phyloP scores from a whole-genome alignment of 2,113 vertebrate species.

The Silurus asotus region DNA sequence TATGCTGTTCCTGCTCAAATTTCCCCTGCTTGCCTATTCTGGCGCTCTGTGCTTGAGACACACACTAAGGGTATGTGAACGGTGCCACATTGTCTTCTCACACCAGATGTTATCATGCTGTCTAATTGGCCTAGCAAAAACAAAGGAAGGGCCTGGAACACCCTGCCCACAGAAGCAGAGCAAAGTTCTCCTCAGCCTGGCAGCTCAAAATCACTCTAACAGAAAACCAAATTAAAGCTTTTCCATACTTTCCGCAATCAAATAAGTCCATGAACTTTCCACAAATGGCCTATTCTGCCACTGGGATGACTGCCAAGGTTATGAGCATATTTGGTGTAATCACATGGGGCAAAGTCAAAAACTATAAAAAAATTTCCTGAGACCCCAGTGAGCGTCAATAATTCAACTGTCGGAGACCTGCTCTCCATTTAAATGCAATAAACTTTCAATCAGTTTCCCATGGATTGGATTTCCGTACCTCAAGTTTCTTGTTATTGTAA shows the following conservation, averaged over 20 bases:
- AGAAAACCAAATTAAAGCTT: not conserved
- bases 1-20: conserved; percentile 66
- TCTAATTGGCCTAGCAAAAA: conserved; percentile 75
- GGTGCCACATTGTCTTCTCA: conserved; percentile 69
- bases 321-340: conserved; percentile 8
- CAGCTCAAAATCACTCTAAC: conserved; percentile 37
- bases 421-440: conserved; percentile 4
- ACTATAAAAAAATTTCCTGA: conserved; percentile 24
- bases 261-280: not conserved
- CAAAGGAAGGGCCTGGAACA: conserved; percentile 72
- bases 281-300: not conserved
- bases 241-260: not conserved
- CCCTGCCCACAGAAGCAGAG: conserved; percentile 38
- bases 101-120: conserved; percentile 70
- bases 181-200: conserved; percentile 29
- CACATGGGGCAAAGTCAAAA: conserved; percentile 17
- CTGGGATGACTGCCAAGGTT: not conserved
- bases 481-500: conserved; percentile 47
- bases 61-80: conserved; percentile 59
- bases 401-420: not conserved
- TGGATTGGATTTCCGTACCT: conserved; percentile 40
- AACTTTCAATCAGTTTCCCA: conserved; percentile 27
- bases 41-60: conserved; percentile 49
- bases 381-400: not conserved
- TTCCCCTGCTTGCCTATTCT: conserved; percentile 58